phyloP scores from a whole-genome alignment of 2,113 vertebrate species.

The Xyrauchen texanus region DNA sequence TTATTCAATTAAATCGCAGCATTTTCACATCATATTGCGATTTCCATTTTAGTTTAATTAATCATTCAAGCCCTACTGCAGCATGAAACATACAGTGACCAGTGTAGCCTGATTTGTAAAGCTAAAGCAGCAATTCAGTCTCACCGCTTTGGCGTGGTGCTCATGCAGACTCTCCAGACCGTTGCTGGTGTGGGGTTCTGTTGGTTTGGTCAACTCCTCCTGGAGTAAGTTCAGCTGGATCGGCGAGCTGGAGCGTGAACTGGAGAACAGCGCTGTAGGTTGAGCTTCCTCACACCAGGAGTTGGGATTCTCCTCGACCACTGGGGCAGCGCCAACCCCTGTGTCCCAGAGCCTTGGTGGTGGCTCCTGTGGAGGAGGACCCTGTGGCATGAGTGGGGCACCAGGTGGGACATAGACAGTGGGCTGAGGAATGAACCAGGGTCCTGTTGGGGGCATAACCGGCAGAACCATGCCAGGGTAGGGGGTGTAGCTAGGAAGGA shows the following conservation, averaged over 20 bases:
- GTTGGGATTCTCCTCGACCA: slow-evolving; percentile 26
- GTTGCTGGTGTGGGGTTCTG: slow-evolving; percentile 61
- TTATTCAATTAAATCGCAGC: too few species aligned
- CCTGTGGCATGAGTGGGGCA: neutral
- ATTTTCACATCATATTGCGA: too few species aligned
- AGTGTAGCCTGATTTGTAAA: too few species aligned
- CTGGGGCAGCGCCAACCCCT: neutral
- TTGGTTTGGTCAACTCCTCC: slow-evolving; percentile 77
- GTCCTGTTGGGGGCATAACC: slow-evolving; percentile 26
- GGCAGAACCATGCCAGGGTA: slow-evolving; percentile 67
- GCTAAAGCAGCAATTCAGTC: neutral
- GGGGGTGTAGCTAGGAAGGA: slow-evolving; percentile 73
- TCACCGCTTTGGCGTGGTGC: slow-evolving; percentile 62
- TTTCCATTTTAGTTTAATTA: too few species aligned
- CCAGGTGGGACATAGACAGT: slow-evolving; percentile 25
- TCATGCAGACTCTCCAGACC: slow-evolving; percentile 67
- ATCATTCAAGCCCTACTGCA: too few species aligned
- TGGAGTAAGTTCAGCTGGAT: slow-evolving; percentile 85
- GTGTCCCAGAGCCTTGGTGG: neutral
- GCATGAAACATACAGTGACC: too few species aligned
- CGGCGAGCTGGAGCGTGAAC: slow-evolving; percentile 83
- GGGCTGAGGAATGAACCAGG: slow-evolving; percentile 42
- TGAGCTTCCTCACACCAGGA: slow-evolving; percentile 45
- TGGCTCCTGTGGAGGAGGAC: slow-evolving; percentile 44
- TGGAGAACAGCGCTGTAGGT: slow-evolving; percentile 64